These are phyloP conservation scores for Propithecus coquereli DNA, from an alignment of 2,113 vertebrate species.

Conservation along the genomic window DNA sequence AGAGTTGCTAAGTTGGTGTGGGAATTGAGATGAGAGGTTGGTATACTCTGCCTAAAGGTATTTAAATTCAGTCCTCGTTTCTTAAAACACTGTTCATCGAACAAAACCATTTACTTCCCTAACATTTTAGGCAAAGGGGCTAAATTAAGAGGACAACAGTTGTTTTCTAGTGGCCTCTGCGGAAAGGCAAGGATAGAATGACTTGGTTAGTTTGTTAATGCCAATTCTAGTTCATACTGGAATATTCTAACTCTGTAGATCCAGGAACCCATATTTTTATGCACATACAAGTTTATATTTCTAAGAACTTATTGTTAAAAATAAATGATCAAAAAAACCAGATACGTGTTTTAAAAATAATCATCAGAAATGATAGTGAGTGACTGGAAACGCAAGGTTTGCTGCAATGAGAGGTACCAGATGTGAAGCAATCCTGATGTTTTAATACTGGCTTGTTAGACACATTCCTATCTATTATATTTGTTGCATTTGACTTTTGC, in stretches of 20 bases:
- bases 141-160: neutral
- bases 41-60: neutral
- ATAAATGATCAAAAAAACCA: neutral
- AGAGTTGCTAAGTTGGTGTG: neutral
- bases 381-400: neutral
- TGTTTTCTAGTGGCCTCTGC: neutral
- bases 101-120: neutral
- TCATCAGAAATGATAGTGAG: neutral
- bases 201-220: neutral
- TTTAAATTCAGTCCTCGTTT: neutral
- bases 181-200: neutral
- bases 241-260: neutral
- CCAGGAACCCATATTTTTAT: neutral
- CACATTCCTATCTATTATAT: neutral
- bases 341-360: neutral
- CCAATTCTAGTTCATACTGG: neutral
- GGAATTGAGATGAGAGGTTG: neutral
- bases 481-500: neutral
- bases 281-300: neutral
- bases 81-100: neutral
- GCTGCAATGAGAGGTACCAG: neutral
- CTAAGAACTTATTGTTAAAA: neutral
- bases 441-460: neutral
- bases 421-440: neutral
- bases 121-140: neutral